Evolutionary conservation across 2,888 invertebrate genomes (phyloP).

Genomic region (Drosophila eohydei): DNA sequence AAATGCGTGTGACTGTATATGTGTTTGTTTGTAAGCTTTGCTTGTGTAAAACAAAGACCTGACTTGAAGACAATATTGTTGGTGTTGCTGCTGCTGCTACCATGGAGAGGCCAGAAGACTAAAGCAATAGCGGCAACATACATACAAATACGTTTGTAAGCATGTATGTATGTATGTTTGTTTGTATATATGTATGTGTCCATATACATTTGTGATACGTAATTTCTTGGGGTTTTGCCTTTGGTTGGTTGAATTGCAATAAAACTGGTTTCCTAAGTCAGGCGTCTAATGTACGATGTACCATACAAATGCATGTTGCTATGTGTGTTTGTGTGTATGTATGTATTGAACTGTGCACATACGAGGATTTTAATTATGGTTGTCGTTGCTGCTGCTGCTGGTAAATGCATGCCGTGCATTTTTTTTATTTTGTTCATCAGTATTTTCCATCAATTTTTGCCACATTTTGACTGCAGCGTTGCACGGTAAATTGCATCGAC

Average conservation of each 20-base stretch:
- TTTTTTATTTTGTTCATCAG: slow-evolving; percentile 41
- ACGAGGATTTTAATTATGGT: slow-evolving; percentile 68
- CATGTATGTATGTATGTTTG: slow-evolving; percentile 7
- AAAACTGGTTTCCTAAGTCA: slow-evolving; percentile 79
- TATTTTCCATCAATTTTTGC: slow-evolving; percentile 67
- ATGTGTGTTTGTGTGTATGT: slow-evolving; percentile 5
- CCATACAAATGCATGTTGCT: slow-evolving; percentile 25
- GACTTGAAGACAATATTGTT: slow-evolving; percentile 53
- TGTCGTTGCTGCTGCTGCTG: slow-evolving; percentile 29
- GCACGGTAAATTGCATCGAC: slow-evolving; percentile 47
- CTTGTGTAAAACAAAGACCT: slow-evolving; percentile 66
- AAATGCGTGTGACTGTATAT: slow-evolving; percentile 8
- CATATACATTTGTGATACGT: slow-evolving; percentile 72
- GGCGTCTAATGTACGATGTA: slow-evolving; percentile 67
- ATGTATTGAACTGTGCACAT: slow-evolving; percentile 15
- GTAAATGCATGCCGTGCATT: slow-evolving; percentile 63
- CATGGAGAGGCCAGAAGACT: slow-evolving; percentile 54
- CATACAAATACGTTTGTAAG: slow-evolving; percentile 28
- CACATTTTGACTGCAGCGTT: slow-evolving; percentile 62
- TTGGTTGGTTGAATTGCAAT: slow-evolving; percentile 76
- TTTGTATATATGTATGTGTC: slow-evolving; percentile 12
- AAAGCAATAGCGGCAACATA: slow-evolving; percentile 50
- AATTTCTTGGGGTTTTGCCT: slow-evolving; percentile 73
- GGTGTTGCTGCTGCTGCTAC: slow-evolving; percentile 35
- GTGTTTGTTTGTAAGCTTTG: slow-evolving; percentile 38